Conservation (phyloP, 2,888 invertebrate species). For the Ophion costatus region DNA sequence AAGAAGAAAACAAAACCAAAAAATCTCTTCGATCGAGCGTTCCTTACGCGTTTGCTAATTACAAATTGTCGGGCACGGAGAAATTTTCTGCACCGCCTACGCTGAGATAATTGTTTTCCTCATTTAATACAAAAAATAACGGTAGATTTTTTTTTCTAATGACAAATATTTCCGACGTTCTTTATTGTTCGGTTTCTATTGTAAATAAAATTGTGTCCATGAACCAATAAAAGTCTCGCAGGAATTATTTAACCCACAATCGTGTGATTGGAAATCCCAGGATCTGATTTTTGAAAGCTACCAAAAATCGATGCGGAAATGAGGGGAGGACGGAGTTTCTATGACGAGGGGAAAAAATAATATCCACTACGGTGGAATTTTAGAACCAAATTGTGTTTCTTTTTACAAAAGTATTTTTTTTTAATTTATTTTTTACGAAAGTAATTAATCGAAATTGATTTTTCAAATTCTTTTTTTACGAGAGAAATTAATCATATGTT, state of each 20-base stretch:
- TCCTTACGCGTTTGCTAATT: neutral
- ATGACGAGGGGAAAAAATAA: too few species aligned
- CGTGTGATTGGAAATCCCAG: neutral
- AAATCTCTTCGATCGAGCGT: conserved; percentile 7
- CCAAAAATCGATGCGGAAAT: neutral
- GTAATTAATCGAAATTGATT: neutral
- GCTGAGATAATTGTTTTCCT: conserved; percentile 20
- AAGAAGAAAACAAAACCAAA: neutral
- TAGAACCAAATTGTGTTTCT: too few species aligned
- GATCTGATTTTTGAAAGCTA: neutral
- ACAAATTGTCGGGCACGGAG: conserved; percentile 11
- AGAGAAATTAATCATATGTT: too few species aligned
- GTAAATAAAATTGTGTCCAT: conserved; percentile 73
- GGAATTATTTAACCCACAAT: neutral
- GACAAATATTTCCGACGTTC: neutral
- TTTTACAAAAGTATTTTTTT: too few species aligned
- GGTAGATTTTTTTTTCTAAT: neutral
- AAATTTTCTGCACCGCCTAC: conserved; percentile 11
- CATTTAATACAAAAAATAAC: neutral
- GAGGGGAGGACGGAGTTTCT: neutral
- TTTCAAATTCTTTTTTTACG: too few species aligned
- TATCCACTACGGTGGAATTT: too few species aligned
- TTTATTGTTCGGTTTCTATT: conserved; percentile 71
- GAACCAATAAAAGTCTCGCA: conserved; percentile 24
- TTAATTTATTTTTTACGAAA: neutral